Conservation (phyloP, 2,888 invertebrate species). For the Catonia carolina region DNA sequence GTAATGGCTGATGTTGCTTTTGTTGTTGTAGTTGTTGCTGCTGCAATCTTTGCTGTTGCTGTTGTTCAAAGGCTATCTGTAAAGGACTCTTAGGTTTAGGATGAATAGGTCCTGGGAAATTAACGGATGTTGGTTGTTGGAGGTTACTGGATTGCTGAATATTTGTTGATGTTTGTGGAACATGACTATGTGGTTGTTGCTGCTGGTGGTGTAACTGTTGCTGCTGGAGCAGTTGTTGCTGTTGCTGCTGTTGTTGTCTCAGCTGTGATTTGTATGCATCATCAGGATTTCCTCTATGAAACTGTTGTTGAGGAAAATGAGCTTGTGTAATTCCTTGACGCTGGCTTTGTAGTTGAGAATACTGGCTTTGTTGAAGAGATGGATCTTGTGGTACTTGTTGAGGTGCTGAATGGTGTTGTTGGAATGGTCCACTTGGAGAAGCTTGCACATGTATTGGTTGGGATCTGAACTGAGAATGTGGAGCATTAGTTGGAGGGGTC, state of each 20-base stretch:
- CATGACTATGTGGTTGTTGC: not conserved
- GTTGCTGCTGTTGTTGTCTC: too few relatives aligned
- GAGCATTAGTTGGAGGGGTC: not conserved
- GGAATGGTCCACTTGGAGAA: conserved; percentile 8
- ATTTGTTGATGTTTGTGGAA: not conserved
- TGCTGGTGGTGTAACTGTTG: too few relatives aligned
- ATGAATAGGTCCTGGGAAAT: not conserved
- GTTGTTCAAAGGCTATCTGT: conserved; percentile 8
- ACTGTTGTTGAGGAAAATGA: not conserved
- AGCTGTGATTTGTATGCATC: too few relatives aligned
- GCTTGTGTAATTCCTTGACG: conserved; percentile 4
- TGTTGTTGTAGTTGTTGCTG: conserved; percentile 40
- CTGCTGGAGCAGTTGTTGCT: too few relatives aligned
- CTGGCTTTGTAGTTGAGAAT: not conserved
- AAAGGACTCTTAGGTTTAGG: conserved; percentile 2
- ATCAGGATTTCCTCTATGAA: too few relatives aligned
- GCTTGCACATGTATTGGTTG: conserved; percentile 28
- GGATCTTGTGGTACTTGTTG: conserved; percentile 22
- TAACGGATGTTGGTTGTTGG: not conserved
- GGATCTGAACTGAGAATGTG: conserved; percentile 9
- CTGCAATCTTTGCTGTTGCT: conserved; percentile 25
- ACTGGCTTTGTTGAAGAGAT: not conserved
- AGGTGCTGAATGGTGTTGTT: conserved; percentile 13
- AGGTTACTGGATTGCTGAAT: conserved; percentile 1
- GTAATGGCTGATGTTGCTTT: conserved; percentile 41